Evolutionary conservation across 2,888 invertebrate species (phyloP), one percentile per base, ranked within the genome.

Genomic region (Tipula helvola): DNA sequence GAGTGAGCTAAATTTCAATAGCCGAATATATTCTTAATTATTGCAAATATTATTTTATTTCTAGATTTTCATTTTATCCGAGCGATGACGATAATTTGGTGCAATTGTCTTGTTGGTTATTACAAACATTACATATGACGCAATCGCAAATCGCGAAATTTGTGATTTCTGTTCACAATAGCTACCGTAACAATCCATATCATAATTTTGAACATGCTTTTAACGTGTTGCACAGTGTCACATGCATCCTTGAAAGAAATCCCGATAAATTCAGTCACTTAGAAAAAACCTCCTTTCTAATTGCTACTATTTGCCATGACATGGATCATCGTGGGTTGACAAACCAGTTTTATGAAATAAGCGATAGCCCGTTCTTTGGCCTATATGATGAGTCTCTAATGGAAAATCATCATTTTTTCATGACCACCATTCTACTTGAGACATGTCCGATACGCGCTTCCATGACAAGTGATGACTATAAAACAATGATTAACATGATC

Each of bases 201-300:
- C 94, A 94, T 88, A 94, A 94, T 89, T 93, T 93, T 1, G 93
- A 93, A 86, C 94, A 95, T 88, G 94, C 94, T 0, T 94, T 94
- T 89, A 93, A 92, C 86, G 94, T 94, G 86, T 92, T 93, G 0
- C 94, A 95, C 89, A 93, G 93, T 85, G 93, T 94, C 93, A 94
- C 91, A 88, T 90, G 93, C 87, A 93, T 94, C 44, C 89, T 94
- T 28, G 89, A 88, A 28, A 28, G 28, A 12, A 71, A 71, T 28
- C 28, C 28, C 2, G 28, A 71, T 8, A 71, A 71, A 71, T 71
- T 71, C 28, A 28, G 28, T 10, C 10, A 28, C 1, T 36, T 47
- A 36, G 36, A 86, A 57, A 52, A 84, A 85, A 12, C 18, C 1
- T 28, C 47, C 3, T 86, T 36, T 83, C 84, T 87, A n/a, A 87